These are phyloP conservation scores for Maccullochella peelii DNA, from an alignment of 2,113 vertebrate genomes.

Conservation along the genomic window DNA sequence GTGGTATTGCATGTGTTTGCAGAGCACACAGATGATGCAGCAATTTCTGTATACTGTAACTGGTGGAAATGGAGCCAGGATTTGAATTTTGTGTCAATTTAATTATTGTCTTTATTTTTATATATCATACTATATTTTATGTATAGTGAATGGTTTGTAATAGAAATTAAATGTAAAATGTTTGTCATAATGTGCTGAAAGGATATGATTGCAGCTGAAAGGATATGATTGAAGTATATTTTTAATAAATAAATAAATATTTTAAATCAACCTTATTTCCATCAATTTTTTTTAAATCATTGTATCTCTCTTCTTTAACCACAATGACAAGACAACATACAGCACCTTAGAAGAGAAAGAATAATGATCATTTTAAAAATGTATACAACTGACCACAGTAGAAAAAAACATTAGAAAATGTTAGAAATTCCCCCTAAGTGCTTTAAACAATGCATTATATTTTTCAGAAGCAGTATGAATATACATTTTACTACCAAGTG, in stretches of 20 bases:
- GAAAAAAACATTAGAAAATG: not conserved
- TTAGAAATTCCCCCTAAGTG: not conserved
- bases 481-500: not conserved
- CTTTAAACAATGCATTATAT: not conserved
- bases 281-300: not conserved
- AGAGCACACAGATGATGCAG: conserved; percentile 28
- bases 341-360: not conserved
- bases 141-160: conserved; percentile 23
- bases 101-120: conserved; percentile 60
- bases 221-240: conserved; percentile 67
- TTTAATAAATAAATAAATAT: conserved; percentile 75
- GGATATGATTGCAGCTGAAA: conserved; percentile 55
- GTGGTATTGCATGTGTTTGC: conserved; percentile 27
- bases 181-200: conserved; percentile 42
- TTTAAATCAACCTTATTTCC: conserved; percentile 34
- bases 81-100: conserved; percentile 57
- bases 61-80: conserved; percentile 46
- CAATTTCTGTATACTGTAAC: conserved; percentile 66
- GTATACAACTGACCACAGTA: not conserved
- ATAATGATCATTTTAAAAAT: not conserved
- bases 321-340: not conserved
- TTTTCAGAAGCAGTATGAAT: not conserved
- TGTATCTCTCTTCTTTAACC: not conserved
- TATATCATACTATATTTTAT: conserved; percentile 63
- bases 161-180: not conserved